Percentiles rank a stretch among this genome's conserved stretches.
Evolutionary conservation across 2,797 vertebrate genomes (phyloP).

Genomic region (Aeoliscus strigatus): DNA sequence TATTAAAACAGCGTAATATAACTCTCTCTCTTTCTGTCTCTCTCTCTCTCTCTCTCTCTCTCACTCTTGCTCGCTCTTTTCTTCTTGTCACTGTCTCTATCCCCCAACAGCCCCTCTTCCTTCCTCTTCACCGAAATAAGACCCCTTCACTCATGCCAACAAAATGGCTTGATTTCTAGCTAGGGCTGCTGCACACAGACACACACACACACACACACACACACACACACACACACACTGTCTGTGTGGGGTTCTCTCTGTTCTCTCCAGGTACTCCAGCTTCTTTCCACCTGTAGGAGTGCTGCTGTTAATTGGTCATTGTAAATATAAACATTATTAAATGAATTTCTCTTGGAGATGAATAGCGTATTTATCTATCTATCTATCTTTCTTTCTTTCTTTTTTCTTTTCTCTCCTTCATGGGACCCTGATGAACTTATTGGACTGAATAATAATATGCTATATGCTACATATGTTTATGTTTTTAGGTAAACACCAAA

Average conservation of each 20-base stretch:
- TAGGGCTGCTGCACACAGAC: constrained; percentile 8
- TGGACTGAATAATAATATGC: too few relatives aligned
- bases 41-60: constrained; percentile 2
- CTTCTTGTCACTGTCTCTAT: constrained; percentile 3
- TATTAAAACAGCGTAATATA: constrained; percentile 45
- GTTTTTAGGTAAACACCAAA: too few relatives aligned
- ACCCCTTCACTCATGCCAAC: constrained; percentile 28
- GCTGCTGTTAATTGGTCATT: too few relatives aligned
- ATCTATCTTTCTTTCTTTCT: too few relatives aligned
- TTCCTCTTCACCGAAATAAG: constrained; percentile 37
- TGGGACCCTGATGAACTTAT: too few relatives aligned
- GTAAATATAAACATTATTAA: too few relatives aligned
- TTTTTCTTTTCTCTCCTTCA: too few relatives aligned
- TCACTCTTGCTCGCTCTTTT: constrained; percentile 2
- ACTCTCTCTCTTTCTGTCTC: constrained; percentile 2
- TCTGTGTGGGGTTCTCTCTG: not conserved
- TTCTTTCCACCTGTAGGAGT: too few relatives aligned
- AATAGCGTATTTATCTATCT: too few relatives aligned
- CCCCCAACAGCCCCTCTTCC: constrained; percentile 20
- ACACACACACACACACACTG: not conserved
- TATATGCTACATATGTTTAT: too few relatives aligned
- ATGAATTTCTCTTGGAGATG: too few relatives aligned
- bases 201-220: constrained; percentile 1
- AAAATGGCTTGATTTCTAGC: constrained; percentile 17
- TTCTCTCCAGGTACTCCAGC: too few relatives aligned